Evolutionary conservation across 2,113 vertebrate genomes (phyloP).

Genomic region (Eudyptes chrysolophus): DNA sequence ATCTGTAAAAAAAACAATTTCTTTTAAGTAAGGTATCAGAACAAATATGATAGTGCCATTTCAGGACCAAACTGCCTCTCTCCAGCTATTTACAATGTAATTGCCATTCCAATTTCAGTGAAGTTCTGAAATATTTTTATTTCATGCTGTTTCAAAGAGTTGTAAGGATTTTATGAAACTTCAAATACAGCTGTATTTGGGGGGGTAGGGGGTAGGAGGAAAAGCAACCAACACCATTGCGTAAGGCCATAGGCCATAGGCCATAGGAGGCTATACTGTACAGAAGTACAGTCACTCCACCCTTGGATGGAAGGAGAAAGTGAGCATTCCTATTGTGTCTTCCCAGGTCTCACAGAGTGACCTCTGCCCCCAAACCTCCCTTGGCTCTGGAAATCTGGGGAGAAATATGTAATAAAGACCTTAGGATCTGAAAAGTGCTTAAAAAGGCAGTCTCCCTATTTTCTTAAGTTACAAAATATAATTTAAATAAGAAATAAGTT

Average conservation of each 20-base stretch:
- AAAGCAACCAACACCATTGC: background rate
- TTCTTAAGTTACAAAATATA: background rate
- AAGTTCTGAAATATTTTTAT: constrained; percentile 29
- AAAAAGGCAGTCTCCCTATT: background rate
- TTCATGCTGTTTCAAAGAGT: constrained; percentile 38
- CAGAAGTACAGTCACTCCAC: background rate
- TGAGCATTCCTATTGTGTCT: background rate
- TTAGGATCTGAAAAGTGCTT: background rate
- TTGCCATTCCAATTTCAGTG: constrained; percentile 18
- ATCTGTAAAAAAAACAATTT: constrained; percentile 32
- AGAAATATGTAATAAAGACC: background rate
- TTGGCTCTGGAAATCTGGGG: background rate
- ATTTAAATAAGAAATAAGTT: background rate
- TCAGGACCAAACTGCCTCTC: constrained; percentile 30
- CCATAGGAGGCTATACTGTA: background rate
- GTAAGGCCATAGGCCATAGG: background rate
- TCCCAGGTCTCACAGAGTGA: background rate
- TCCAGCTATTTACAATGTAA: constrained; percentile 44
- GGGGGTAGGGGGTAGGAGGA: background rate
- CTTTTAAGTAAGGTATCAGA: constrained; percentile 38
- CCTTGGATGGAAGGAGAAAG: background rate
- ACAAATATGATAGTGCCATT: constrained; percentile 40
- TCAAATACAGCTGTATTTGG: background rate
- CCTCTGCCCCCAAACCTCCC: background rate
- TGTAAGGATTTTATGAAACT: background rate